These are phyloP conservation scores for Apostichopus californicus DNA, from an alignment of 35 echinoderm and acorn worm genomes.

Conservation along the genomic window DNA sequence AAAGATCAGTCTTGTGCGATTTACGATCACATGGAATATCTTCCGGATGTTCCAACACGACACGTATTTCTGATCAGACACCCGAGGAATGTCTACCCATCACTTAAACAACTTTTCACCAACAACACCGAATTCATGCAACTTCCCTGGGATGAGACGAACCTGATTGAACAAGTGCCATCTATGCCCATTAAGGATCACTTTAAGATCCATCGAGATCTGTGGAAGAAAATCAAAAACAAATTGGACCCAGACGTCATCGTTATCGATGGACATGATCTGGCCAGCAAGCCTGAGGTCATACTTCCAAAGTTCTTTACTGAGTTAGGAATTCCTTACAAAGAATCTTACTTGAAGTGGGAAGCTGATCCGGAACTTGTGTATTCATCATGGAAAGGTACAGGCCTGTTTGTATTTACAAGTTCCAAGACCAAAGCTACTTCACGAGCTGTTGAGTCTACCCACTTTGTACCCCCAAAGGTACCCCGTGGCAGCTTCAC, in stretches of 20 bases:
- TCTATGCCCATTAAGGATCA: background rate
- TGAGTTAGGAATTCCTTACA: too few species aligned
- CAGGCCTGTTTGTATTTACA: background rate
- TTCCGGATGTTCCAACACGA: background rate
- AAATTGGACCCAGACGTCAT: background rate
- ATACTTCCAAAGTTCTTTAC: too few species aligned
- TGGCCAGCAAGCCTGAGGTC: background rate
- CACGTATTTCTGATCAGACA: slow-evolving; percentile 3
- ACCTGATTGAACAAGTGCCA: background rate
- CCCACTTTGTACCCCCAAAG: slow-evolving; percentile 2
- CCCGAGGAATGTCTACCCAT: slow-evolving; percentile 12
- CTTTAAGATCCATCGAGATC: background rate
- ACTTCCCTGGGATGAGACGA: background rate
- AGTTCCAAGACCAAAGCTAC: background rate
- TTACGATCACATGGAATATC: background rate
- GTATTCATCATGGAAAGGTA: background rate
- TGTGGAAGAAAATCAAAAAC: background rate
- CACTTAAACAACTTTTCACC: background rate
- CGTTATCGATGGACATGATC: too few species aligned
- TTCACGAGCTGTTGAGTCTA: background rate
- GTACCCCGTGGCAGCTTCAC: background rate
- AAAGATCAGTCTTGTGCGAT: background rate
- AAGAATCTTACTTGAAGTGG: background rate
- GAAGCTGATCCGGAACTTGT: background rate
- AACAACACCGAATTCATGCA: background rate